phyloP scores from a whole-genome alignment of 2,113 vertebrate species.

The Todiramphus chloris region DNA sequence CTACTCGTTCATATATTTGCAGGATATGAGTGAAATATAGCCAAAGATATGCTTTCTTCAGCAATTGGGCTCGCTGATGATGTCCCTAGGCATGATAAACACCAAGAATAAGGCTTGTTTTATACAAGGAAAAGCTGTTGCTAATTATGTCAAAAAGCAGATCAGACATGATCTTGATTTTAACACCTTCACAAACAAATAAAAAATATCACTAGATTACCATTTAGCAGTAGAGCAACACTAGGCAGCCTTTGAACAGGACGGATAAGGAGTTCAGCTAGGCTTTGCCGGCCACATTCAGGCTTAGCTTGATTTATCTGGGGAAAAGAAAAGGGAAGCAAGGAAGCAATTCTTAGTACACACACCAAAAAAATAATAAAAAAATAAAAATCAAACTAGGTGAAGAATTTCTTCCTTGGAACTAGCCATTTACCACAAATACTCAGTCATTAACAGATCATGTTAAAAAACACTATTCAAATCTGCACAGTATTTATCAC shows the following conservation, averaged over 20 bases:
- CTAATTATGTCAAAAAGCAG: not conserved
- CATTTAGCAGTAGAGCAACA: conserved; percentile 92
- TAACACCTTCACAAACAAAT: not conserved
- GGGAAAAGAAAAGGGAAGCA: not conserved
- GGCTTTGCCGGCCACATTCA: conserved; percentile 93
- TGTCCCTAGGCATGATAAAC: not conserved
- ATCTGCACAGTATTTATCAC: not conserved
- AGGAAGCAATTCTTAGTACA: not conserved
- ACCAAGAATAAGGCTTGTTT: not conserved
- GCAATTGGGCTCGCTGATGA: not conserved
- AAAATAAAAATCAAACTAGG: no score
- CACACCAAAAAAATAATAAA: not conserved
- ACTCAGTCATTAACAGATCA: not conserved
- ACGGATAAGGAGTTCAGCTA: conserved; percentile 94
- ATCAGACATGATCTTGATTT: not conserved
- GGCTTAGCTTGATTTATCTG: conserved; percentile 97
- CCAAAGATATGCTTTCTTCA: not conserved
- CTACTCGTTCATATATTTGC: no score
- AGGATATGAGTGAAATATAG: no score
- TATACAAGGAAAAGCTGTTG: not conserved
- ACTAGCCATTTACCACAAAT: not conserved
- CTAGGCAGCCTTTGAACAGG: conserved; percentile 97
- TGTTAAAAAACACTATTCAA: not conserved
- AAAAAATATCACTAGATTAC: conserved; percentile 65
- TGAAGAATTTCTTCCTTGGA: not conserved